Conservation (phyloP, 2,113 vertebrate species). For the Nerophis lumbriciformis region DNA sequence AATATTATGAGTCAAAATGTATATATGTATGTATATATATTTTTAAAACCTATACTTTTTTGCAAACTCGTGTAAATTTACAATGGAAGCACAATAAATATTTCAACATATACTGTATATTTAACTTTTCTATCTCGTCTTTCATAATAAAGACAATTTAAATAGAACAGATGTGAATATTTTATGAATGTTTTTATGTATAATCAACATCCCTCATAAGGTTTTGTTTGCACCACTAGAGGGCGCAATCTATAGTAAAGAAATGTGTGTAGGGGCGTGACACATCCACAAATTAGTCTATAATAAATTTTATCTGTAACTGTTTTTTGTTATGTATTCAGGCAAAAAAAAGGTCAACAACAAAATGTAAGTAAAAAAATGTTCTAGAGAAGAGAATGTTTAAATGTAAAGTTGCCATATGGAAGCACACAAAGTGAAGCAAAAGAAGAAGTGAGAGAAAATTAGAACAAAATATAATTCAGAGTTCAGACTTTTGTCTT, state of each 20-base stretch:
- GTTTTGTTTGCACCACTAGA: slow-evolving; percentile 16
- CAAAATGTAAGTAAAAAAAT: not conserved
- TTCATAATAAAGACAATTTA: too few species aligned
- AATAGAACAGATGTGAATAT: too few species aligned
- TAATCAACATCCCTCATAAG: too few species aligned
- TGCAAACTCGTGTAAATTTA: too few species aligned
- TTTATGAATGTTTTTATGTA: too few species aligned
- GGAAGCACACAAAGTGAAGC: not conserved
- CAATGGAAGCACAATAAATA: too few species aligned
- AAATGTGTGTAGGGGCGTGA: not conserved
- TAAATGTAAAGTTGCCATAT: not conserved
- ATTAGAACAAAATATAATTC: not conserved
- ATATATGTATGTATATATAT: too few species aligned
- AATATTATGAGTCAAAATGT: too few species aligned
- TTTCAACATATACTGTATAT: too few species aligned
- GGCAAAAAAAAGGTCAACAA: not conserved
- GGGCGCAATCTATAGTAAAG: slow-evolving; percentile 13
- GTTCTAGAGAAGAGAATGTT: not conserved
- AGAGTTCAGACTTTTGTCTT: not conserved
- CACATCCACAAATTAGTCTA: not conserved
- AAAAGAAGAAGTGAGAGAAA: not conserved
- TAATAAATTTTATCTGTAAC: not conserved
- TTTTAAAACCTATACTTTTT: too few species aligned
- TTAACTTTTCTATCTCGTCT: too few species aligned
- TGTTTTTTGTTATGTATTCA: not conserved